Evolutionary conservation across 2,113 vertebrate genomes (phyloP), one percentile per base, ranked within the genome.

Genomic region (Cygnus atratus): DNA sequence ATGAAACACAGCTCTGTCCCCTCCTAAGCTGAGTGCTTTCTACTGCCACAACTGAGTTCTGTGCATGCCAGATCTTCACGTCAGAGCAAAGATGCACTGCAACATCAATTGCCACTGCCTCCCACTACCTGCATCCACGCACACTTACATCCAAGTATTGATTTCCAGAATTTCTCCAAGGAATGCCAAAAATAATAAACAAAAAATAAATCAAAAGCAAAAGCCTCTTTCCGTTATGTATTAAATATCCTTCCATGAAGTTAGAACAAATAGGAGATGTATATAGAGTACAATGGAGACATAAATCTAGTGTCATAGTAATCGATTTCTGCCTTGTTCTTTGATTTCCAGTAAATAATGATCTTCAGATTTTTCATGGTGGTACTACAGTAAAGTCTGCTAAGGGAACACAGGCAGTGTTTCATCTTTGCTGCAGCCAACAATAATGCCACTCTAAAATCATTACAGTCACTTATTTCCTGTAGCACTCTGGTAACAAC

Each of bases 301-400:
- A 98, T 98, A 98, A 98, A 98, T 98, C 98, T 98, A 97, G 71
- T 89, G 95, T 86, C 4, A 24, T 92, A 82, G 97, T 92, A 96
- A 98, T 98, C 96, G 96, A 98, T 98, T 98, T 96, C 97, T 98
- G 97, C 96, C 97, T 98, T 97, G 97, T 97, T 97, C 97, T 96
- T 98, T 97, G 98, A 97, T 97, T 98, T 98, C 97, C 95, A 97
- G 97, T 98, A 98, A 98, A 98, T 98, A 98, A 98, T 97, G 97
- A 96, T 97, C 98, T 97, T 97, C 93, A 97, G 85, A 97, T 98
- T 95, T 98, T 98, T 98, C 92, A 54, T 96, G 97, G 97, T 97
- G 91, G 90, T 87, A 89, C 94, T 97, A 83, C 77, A 95, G 88
- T 77, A 87, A 97, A 97, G 93, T 95, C 95, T 96, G 95, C 84